Evolutionary conservation across 2,797 vertebrate species (phyloP).

Genomic region (Manis javanica): DNA sequence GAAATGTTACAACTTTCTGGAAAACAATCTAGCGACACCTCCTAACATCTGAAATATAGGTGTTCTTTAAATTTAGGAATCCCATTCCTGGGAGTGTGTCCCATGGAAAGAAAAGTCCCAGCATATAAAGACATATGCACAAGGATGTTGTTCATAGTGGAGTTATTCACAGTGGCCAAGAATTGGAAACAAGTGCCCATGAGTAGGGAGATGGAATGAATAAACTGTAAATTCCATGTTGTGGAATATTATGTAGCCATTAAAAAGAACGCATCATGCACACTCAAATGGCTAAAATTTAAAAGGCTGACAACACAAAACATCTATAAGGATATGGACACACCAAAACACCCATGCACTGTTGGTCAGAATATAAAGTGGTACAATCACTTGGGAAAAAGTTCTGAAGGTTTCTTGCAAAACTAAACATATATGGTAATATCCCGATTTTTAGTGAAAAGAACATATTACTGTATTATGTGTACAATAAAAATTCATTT

Average conservation of each 20-base stretch:
- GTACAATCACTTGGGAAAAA: background rate
- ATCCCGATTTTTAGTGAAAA: background rate
- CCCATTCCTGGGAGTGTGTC: background rate
- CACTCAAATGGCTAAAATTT: background rate
- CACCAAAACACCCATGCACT: background rate
- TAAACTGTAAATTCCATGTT: background rate
- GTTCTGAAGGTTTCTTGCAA: background rate
- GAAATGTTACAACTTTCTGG: background rate
- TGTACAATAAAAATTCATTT: background rate
- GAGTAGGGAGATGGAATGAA: background rate
- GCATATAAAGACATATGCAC: background rate
- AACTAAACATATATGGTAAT: background rate
- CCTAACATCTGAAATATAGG: background rate
- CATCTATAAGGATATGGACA: background rate
- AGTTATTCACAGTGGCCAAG: background rate
- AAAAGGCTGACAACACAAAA: background rate
- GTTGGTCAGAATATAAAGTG: background rate
- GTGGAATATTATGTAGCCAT: background rate
- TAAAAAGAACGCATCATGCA: background rate
- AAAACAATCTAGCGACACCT: background rate
- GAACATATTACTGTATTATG: background rate
- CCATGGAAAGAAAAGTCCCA: background rate
- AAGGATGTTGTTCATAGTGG: background rate
- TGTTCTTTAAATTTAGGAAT: background rate
- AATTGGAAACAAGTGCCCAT: background rate